These are phyloP conservation scores for Acanthiza pusilla DNA, from an alignment of 2,797 vertebrate species.

Conservation along the genomic window DNA sequence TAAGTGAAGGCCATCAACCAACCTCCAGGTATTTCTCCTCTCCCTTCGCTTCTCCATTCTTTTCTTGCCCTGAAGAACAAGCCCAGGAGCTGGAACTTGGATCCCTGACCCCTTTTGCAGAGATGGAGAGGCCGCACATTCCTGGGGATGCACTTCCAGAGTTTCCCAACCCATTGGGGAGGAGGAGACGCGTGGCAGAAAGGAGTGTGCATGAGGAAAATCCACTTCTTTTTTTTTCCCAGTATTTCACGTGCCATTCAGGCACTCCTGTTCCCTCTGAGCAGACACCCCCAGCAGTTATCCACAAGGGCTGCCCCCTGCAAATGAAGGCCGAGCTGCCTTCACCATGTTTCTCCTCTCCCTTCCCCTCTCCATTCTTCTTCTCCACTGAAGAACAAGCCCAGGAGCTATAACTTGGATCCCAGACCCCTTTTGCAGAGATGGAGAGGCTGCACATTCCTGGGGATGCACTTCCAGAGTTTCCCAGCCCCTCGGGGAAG, in stretches of 20 bases:
- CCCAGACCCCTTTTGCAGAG: neutral
- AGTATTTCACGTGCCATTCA: neutral
- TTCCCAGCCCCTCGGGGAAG: neutral
- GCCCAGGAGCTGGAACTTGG: neutral
- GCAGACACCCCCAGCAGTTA: neutral
- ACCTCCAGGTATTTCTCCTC: neutral
- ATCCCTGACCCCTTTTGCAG: neutral
- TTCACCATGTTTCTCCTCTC: neutral
- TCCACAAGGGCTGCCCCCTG: neutral
- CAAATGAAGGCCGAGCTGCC: neutral
- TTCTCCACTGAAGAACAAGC: neutral
- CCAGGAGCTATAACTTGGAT: neutral
- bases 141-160: neutral
- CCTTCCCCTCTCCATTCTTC: neutral
- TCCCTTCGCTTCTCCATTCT: neutral
- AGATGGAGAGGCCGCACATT: neutral
- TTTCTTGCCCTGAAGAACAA: neutral
- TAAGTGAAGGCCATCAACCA: neutral
- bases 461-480: neutral
- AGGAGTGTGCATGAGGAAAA: neutral
- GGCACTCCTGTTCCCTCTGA: neutral
- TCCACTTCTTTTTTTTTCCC: no score
- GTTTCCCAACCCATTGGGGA: neutral
- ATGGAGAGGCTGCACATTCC: neutral
- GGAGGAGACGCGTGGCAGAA: neutral